Conservation (phyloP, 2,888 invertebrate genomes). For the Hypsopygia costalis region DNA sequence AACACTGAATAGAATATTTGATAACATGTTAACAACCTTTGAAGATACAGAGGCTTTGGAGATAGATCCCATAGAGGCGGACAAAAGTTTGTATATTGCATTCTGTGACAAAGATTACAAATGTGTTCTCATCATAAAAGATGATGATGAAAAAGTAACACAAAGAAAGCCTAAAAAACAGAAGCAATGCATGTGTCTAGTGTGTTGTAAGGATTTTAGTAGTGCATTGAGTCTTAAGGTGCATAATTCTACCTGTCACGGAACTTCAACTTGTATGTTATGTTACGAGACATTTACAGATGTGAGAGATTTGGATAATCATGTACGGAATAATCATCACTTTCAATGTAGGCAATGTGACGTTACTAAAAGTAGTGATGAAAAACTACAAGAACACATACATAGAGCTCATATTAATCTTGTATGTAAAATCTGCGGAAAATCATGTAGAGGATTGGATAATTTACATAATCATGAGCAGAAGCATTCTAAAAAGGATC, state of each 20-base stretch:
- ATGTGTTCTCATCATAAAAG: slow-evolving; percentile 36
- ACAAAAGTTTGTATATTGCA: slow-evolving; percentile 44
- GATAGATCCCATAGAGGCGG: slow-evolving; percentile 25
- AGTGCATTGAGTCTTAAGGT: slow-evolving; percentile 32
- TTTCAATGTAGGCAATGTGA: slow-evolving; percentile 48
- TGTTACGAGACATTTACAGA: slow-evolving; percentile 38
- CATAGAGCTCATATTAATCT: slow-evolving; percentile 37
- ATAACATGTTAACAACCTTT: slow-evolving; percentile 29
- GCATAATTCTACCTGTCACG: slow-evolving; percentile 43
- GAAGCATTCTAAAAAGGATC: slow-evolving; percentile 48
- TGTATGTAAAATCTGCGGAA: slow-evolving; percentile 62
- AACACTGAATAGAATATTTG: slow-evolving; percentile 41
- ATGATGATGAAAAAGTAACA: slow-evolving; percentile 18
- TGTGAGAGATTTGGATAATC: slow-evolving; percentile 31
- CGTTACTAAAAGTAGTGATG: slow-evolving; percentile 34
- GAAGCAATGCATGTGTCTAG: slow-evolving; percentile 26
- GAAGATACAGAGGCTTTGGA: slow-evolving; percentile 31
- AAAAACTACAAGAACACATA: slow-evolving; percentile 44
- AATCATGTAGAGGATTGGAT: slow-evolving; percentile 44
- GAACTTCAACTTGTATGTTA: slow-evolving; percentile 40
- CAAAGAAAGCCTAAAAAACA: slow-evolving; percentile 26
- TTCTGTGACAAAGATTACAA: slow-evolving; percentile 40
- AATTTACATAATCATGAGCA: slow-evolving; percentile 54
- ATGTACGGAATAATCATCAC: slow-evolving; percentile 30
- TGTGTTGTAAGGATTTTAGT: slow-evolving; percentile 36